Evolutionary conservation across 2,888 invertebrate species (phyloP).

Genomic region (Eupithecia centaureata): DNA sequence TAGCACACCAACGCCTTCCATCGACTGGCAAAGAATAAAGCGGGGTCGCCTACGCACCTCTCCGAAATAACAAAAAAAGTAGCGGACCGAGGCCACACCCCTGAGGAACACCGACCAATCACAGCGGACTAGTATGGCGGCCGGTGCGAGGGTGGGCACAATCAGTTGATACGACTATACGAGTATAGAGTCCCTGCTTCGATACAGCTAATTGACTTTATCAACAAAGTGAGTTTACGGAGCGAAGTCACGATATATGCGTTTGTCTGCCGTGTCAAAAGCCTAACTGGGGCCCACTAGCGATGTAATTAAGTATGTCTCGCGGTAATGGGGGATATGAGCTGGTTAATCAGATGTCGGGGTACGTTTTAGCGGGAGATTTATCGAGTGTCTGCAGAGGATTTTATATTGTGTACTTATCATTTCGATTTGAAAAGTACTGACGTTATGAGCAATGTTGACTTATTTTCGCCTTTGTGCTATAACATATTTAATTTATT

Average conservation of each 20-base stretch:
- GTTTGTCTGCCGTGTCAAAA: conserved; percentile 82
- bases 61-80: conserved; percentile 75
- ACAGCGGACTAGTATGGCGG: conserved; percentile 61
- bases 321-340: conserved; percentile 74
- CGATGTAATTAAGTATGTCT: conserved; percentile 76
- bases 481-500: too few species aligned
- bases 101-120: conserved; percentile 72
- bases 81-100: conserved; percentile 75
- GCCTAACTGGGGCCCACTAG: conserved; percentile 78
- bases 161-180: conserved; percentile 71
- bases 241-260: conserved; percentile 82
- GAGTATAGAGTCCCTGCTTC: conserved; percentile 70
- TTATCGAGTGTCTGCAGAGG: conserved; percentile 22
- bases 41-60: conserved; percentile 77
- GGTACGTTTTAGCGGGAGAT: conserved; percentile 33
- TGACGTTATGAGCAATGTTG: neutral
- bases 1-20: conserved; percentile 81
- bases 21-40: conserved; percentile 81
- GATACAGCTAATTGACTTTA: conserved; percentile 84
- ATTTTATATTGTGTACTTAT: conserved; percentile 5
- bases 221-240: conserved; percentile 84
- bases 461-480: neutral
- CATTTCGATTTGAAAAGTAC: neutral
- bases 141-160: conserved; percentile 74
- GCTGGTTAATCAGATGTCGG: conserved; percentile 45